Conservation (phyloP, 2,888 invertebrate species). For the Oligia strigilis region DNA sequence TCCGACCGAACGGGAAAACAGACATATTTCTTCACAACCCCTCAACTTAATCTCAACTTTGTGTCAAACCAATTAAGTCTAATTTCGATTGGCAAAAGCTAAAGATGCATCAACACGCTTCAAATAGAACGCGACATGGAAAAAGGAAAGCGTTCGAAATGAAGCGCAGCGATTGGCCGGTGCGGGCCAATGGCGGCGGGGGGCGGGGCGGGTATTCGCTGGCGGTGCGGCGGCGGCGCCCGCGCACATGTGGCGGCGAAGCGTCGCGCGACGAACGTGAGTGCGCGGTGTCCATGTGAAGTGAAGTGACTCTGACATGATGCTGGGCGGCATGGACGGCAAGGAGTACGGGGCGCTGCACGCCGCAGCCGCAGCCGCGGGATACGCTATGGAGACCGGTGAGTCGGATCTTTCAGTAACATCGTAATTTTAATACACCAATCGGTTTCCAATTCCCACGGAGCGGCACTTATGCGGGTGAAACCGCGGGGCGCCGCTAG, state of each 20-base stretch:
- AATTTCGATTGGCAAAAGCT: constrained; percentile 57
- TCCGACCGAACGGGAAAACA: constrained; percentile 88
- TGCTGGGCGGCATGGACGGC: constrained; percentile 89
- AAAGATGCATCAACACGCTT: constrained; percentile 87
- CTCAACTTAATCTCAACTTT: constrained; percentile 55
- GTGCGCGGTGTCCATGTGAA: constrained; percentile 67
- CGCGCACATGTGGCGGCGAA: constrained; percentile 73
- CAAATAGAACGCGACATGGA: constrained; percentile 89
- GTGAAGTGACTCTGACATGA: constrained; percentile 78
- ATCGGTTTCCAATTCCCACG: neutral
- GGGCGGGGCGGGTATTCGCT: constrained; percentile 75
- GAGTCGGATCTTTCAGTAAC: constrained; percentile 60
- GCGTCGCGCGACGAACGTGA: constrained; percentile 79
- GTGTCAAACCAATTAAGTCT: constrained; percentile 44
- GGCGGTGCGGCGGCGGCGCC: constrained; percentile 65
- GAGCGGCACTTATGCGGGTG: too few species aligned
- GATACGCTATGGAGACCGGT: constrained; percentile 86
- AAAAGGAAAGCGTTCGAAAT: constrained; percentile 89
- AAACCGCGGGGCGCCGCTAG: too few species aligned
- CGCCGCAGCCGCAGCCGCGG: constrained; percentile 86
- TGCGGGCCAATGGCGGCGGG: constrained; percentile 86
- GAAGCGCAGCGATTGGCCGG: constrained; percentile 89
- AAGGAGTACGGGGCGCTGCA: constrained; percentile 90
- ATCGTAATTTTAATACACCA: neutral
- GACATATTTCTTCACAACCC: constrained; percentile 75